Evolutionary conservation across 2,113 vertebrate genomes (phyloP), one percentile per base, ranked within the genome.

Genomic region (Todiramphus saurophagus): DNA sequence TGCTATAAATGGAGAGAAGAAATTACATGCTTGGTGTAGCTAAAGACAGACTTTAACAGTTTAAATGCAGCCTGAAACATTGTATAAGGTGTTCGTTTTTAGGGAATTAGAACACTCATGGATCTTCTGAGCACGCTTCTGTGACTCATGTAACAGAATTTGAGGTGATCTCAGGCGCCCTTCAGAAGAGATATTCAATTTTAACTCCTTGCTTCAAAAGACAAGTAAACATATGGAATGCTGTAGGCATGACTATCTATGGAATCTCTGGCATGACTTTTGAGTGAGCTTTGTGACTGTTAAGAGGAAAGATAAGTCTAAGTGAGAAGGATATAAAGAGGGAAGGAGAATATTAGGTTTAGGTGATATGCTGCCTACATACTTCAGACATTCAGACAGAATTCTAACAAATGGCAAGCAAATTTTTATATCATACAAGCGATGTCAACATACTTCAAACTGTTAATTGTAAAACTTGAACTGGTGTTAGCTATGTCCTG

Each of bases 191-290:
- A 81, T 50, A 83, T 5, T 92, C 17, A 90, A 75, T 89, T 90
- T 95, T 83, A 90, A 69, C 51, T 95, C 51, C 86, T 90, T 89
- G 59, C 76, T 89, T 87, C 56, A 75, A 43, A 87, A 75, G 33
- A 86, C 66, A 83, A 93, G 59, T 25, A 90, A 59, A 81, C 79
- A 94, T 85, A 92, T 89, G 93, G 86, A 95, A 89, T 63, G 83
- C 77, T 89, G 79, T 84, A 94, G 83, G 68, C 86, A 94, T 60
- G 69, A 81, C 77, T 96, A 88, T 86, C 91, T 94, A 87, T 67
- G 83, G 87, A 88, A 95, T 82, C 68, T 39, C 78, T 56, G 77
- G 41, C 86, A 91, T 68, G 76, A 83, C 68, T 90, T 92, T 30
- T 74, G 63, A 2, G 7, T 69, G 58, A 93, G 44, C 53, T 94